phyloP scores from a whole-genome alignment of 2,113 vertebrate species.

The Parus major region DNA sequence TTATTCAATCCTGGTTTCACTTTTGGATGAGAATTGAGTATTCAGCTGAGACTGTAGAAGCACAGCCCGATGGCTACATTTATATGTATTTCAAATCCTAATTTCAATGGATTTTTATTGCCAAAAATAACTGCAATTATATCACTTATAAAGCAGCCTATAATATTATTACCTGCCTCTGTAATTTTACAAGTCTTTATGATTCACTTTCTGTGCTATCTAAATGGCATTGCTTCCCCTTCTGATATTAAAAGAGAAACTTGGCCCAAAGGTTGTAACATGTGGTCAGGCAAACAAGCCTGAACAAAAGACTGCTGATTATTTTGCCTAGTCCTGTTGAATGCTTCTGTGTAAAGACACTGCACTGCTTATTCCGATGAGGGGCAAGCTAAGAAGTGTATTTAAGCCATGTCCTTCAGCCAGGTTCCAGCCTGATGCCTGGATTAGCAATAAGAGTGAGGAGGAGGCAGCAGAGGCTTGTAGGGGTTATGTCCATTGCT shows the following conservation, averaged over 20 bases:
- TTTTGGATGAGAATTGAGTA: constrained; percentile 58
- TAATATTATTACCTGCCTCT: constrained; percentile 35
- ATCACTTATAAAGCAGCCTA: constrained; percentile 6
- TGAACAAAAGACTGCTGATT: neutral
- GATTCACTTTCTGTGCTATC: neutral
- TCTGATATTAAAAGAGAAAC: neutral
- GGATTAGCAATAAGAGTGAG: neutral
- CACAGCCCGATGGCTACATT: constrained; percentile 33
- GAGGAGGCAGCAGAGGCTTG: neutral
- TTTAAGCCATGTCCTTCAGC: neutral
- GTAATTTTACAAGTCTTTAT: constrained; percentile 15
- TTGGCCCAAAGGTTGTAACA: neutral
- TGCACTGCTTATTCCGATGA: neutral
- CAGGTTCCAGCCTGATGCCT: neutral
- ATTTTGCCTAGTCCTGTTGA: neutral
- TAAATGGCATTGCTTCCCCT: neutral
- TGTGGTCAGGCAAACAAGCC: neutral
- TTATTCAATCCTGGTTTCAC: constrained; percentile 56
- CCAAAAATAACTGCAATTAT: constrained; percentile 44
- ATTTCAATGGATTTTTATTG: constrained; percentile 61
- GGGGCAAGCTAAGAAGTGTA: neutral
- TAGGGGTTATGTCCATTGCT: neutral
- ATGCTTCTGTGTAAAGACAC: neutral
- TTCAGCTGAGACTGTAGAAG: constrained; percentile 46
- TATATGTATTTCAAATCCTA: constrained; percentile 63